These are phyloP conservation scores for Xenentodon cancila DNA, from an alignment of 2,797 vertebrate genomes.

Conservation along the genomic window DNA sequence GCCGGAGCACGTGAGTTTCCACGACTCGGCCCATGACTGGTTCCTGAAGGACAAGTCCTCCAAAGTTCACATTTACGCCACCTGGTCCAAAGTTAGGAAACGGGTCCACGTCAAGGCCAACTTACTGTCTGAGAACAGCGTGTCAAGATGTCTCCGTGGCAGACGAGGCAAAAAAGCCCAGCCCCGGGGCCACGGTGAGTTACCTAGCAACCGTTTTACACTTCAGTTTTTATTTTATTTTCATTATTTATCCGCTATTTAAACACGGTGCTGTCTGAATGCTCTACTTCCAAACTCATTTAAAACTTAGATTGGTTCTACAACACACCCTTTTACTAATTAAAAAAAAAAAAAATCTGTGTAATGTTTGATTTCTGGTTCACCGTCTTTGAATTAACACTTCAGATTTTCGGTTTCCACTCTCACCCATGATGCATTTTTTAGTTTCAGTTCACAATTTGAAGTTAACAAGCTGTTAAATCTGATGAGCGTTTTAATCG, in stretches of 20 bases:
- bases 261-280: too few relatives aligned
- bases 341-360: too few relatives aligned
- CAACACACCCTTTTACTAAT: too few relatives aligned
- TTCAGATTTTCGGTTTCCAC: too few relatives aligned
- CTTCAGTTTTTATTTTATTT: too few relatives aligned
- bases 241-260: too few relatives aligned
- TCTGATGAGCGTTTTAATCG: background rate
- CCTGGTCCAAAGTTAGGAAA: slow-evolving; percentile 48
- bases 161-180: background rate
- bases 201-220: too few relatives aligned
- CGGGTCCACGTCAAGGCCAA: slow-evolving; percentile 17
- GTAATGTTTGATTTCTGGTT: background rate
- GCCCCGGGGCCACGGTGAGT: slow-evolving; percentile 58
- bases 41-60: slow-evolving; percentile 23
- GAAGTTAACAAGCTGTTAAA: background rate
- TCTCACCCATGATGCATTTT: too few relatives aligned
- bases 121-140: slow-evolving; percentile 13
- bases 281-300: too few relatives aligned
- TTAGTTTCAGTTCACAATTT: background rate
- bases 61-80: slow-evolving; percentile 53
- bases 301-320: too few relatives aligned
- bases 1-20: slow-evolving; percentile 29
- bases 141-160: slow-evolving; percentile 7
- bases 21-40: slow-evolving; percentile 38
- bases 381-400: background rate